Base-by-base conservation (phyloP, 2,888 invertebrate genomes). In the Macrophya alboannulata region DNA sequence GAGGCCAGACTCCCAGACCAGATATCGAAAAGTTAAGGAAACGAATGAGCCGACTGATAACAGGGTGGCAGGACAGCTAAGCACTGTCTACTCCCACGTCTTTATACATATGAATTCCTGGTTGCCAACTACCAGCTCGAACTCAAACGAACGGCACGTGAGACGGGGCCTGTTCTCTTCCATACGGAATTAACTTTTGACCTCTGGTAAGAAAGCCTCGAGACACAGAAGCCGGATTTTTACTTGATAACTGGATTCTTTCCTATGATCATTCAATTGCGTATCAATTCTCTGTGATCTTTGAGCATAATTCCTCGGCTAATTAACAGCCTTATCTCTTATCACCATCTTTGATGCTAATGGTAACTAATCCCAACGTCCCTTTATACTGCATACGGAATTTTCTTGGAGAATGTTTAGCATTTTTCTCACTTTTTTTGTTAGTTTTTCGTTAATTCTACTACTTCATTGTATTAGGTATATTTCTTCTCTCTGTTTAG, bases 221-320 rank as follows among this genome's bases (percentile, higher is more conserved):
- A 37, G 17, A 1, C 10, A 6, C 68, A 37, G 31, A 21, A 62
- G 4, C 31, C 17, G 17, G 37, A 31, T 31, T 37, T 0, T 68
- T 2, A 37, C 17, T 37, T 68, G 12, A 68, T 37, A 17, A 68
- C 37, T 17, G 25, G 17, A 68, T 68, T 68, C 12, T 3, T 10
- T 1, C 4, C 25, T 12, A 37, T 31, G 68, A 68, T 68, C 31
- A 68, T 77, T 77, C 31, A 55, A 55, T 77, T 8, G 8, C 43
- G 15, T 81, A 81, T 81, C 77, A 79, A 68, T 85, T 65, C 37
- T 40, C 8, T 31, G 31, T 25, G 86, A 89, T 89, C 89, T 87
- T 85, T 86, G 87, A 87, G 86, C 89, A 89, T 89, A 87, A 89
- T 88, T 89, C 85, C 79, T 71, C 68, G 86, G 84, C 86, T 89